A percentile compares a stretch with the other conserved stretches of the same genome.
phyloP scores from a whole-genome alignment of 2,113 vertebrate genomes.

The Indicator indicator region DNA sequence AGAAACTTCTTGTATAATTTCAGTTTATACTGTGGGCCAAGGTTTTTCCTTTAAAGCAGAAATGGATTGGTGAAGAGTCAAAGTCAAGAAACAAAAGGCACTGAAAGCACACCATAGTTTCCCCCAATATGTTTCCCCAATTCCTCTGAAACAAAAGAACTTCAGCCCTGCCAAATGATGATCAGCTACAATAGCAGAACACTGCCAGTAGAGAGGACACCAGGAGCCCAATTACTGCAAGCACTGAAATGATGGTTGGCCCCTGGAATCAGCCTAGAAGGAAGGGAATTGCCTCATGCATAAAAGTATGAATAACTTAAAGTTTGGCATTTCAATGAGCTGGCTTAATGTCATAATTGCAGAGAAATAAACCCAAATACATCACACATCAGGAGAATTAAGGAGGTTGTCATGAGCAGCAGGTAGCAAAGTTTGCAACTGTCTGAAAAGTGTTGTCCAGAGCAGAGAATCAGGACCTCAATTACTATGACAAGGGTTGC shows the following conservation, averaged over 20 bases:
- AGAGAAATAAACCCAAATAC: background rate
- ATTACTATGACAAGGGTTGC: background rate
- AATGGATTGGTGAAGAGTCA: background rate
- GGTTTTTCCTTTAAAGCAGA: background rate
- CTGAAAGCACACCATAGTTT: background rate
- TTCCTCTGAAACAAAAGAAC: background rate
- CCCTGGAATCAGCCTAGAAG: background rate
- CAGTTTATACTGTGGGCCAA: background rate
- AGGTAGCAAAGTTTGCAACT: background rate
- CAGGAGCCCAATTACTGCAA: background rate
- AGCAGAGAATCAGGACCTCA: background rate
- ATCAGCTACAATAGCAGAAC: background rate
- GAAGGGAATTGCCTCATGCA: background rate
- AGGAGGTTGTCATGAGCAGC: background rate
- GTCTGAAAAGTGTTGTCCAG: background rate
- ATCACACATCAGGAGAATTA: background rate
- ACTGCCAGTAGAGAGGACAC: background rate
- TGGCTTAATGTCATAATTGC: background rate
- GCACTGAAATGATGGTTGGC: background rate
- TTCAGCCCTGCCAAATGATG: background rate
- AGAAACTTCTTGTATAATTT: background rate
- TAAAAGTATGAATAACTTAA: background rate
- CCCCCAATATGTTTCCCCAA: background rate
- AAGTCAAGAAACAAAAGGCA: background rate
- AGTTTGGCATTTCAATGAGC: background rate